Conservation (phyloP, 2,888 invertebrate genomes). For the Allophyes oxyacanthae region DNA sequence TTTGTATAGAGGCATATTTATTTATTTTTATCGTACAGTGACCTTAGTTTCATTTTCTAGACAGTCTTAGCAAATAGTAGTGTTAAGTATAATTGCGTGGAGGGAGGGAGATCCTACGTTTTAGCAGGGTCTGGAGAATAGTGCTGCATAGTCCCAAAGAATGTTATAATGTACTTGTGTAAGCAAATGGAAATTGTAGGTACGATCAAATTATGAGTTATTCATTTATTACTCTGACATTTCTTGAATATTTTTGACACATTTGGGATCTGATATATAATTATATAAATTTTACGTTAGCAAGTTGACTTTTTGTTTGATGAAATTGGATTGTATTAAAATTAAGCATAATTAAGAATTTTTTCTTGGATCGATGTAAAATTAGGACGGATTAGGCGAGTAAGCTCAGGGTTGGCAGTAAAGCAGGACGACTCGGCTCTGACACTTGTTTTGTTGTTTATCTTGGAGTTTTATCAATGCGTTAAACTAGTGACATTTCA, state of each 20-base stretch:
- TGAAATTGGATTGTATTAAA: conserved; percentile 69
- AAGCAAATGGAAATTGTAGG: conserved; percentile 66
- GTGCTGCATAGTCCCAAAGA: conserved; percentile 88
- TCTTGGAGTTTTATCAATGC: conserved; percentile 74
- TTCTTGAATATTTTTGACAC: conserved; percentile 52
- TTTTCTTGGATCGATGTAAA: conserved; percentile 76
- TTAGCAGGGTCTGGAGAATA: conserved; percentile 83
- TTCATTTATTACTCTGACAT: conserved; percentile 43
- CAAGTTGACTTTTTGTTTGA: conserved; percentile 59
- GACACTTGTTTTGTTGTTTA: conserved; percentile 77
- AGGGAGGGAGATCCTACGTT: conserved; percentile 84
- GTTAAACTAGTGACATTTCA: conserved; percentile 80
- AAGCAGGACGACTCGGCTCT: conserved; percentile 61
- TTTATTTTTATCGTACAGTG: conserved; percentile 83
- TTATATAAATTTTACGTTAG: conserved; percentile 58
- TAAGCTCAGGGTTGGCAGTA: conserved; percentile 76
- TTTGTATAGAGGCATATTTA: conserved; percentile 88
- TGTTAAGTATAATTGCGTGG: conserved; percentile 80
- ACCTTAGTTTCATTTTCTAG: conserved; percentile 80
- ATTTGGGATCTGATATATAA: conserved; percentile 71
- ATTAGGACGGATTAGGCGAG: conserved; percentile 70
- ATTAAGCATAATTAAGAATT: conserved; percentile 67
- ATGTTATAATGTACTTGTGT: conserved; percentile 76
- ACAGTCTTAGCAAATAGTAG: conserved; percentile 83
- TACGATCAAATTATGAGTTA: conserved; percentile 61